These are phyloP conservation scores for Platichthys flesus DNA, from an alignment of 2,113 vertebrate species.

Conservation along the genomic window DNA sequence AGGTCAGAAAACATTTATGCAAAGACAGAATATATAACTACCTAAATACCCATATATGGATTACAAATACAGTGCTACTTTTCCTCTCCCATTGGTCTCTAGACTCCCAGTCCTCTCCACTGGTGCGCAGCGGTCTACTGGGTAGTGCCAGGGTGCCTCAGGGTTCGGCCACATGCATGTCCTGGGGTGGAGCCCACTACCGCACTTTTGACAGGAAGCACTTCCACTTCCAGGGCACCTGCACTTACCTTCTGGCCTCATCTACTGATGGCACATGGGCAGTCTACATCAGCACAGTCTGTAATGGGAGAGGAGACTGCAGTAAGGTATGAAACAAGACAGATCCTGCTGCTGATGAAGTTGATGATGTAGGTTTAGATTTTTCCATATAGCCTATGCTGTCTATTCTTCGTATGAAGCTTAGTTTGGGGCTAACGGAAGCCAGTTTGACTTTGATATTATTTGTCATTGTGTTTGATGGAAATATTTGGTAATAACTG, in stretches of 20 bases:
- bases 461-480: background rate
- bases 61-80: background rate
- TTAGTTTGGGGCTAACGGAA: no score
- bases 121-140: slow-evolving; percentile 72
- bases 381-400: no score
- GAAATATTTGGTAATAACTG: background rate
- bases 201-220: slow-evolving; percentile 89
- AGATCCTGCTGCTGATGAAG: background rate
- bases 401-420: background rate
- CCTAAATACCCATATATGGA: background rate
- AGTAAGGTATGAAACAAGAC: slow-evolving; percentile 77
- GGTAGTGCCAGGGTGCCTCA: slow-evolving; percentile 64
- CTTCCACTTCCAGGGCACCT: slow-evolving; percentile 87
- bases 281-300: slow-evolving; percentile 76
- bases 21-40: background rate
- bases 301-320: slow-evolving; percentile 72
- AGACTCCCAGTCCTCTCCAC: slow-evolving; percentile 76
- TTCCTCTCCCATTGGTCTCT: background rate
- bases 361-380: background rate
- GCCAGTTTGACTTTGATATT: background rate
- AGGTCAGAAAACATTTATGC: slow-evolving; percentile 60
- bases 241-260: slow-evolving; percentile 86
- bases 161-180: slow-evolving; percentile 83
- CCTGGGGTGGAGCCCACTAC: slow-evolving; percentile 89
- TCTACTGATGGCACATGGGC: slow-evolving; percentile 87